Evolutionary conservation across 1,140 invertebrate species (phyloP).

Genomic region (Papilio glaucus): DNA sequence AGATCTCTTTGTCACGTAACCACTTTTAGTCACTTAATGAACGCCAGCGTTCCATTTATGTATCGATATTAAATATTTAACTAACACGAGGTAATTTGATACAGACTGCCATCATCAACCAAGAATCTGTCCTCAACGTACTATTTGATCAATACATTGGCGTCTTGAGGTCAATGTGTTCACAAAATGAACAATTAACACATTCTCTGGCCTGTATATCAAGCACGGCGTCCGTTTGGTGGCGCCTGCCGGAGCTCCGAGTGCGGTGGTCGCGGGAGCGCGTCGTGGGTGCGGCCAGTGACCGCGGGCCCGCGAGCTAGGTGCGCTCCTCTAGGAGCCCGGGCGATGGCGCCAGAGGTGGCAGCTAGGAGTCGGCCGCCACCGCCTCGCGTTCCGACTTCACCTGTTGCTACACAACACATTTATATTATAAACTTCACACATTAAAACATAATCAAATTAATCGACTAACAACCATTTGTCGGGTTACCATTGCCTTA

Average conservation of each 20-base stretch:
- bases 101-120: not conserved
- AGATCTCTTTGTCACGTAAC: not conserved
- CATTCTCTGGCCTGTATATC: too few species aligned
- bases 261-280: not conserved
- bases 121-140: not conserved
- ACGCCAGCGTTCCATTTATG: not conserved
- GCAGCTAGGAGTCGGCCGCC: constrained; percentile 75
- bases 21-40: not conserved
- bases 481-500: constrained; percentile 87
- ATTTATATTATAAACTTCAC: not conserved
- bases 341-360: constrained; percentile 56
- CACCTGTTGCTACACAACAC: constrained; percentile 60
- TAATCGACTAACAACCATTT: too few species aligned
- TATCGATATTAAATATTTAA: not conserved
- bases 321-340: constrained; percentile 40
- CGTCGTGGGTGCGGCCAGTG: too few species aligned
- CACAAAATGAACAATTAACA: not conserved
- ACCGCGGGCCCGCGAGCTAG: constrained; percentile 11
- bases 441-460: too few species aligned
- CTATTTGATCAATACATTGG: too few species aligned
- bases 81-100: not conserved
- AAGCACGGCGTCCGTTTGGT: too few species aligned
- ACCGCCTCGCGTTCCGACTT: constrained; percentile 76
- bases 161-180: not conserved
- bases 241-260: too few species aligned